Base-by-base conservation (phyloP, 2,113 vertebrate genomes). In the Pseudopipra pipra region DNA sequence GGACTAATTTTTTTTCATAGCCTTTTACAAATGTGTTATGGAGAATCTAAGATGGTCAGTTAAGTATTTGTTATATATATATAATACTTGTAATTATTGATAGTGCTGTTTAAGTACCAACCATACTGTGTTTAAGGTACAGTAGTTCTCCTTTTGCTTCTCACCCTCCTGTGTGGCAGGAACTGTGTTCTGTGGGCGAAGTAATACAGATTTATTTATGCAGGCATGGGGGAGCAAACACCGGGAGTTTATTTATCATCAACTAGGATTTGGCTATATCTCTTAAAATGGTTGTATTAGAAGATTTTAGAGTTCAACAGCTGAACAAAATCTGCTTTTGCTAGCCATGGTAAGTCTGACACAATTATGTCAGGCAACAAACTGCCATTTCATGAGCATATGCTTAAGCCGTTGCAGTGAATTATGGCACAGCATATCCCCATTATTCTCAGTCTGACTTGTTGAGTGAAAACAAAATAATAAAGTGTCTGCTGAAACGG, bases 401-500 rank as follows among this genome's bases (percentile, higher is more conserved):
- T 88, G 79, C 51, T 83, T 55, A 83, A 92, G 46, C 54, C 70
- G 41, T 83, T 97, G 75, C 63, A 62, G 52, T 88, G 79, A 95
- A 93, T 92, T 88, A 83, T 83, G 79, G 71, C 78, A 70, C 46
- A 66, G 20, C 41, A 39, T 27, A 47, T 73, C 46, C n/a, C 74
- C 46, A 41, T 79, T 87, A 73, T 54, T 9, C 58, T 41, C 37
- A 66, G 82, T 73, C 78, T 92, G 67, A 96, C 54, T 33, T 19
- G 10, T 20, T 88, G 75, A 86, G 71, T 67, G 83, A 94, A 94
- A 94, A 80, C 41, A 88, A 90, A 92, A 92, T 90, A 94, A 93
- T 92, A 92, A 92, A 93, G 43, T 83, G 20, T 54, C 67, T 84
- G 12, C 43, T 83, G 35, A 93, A 92, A 88, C 46, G 49, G 37